phyloP scores from a whole-genome alignment of 1,140 invertebrate species.

The Trachymyrmex septentrionalis region DNA sequence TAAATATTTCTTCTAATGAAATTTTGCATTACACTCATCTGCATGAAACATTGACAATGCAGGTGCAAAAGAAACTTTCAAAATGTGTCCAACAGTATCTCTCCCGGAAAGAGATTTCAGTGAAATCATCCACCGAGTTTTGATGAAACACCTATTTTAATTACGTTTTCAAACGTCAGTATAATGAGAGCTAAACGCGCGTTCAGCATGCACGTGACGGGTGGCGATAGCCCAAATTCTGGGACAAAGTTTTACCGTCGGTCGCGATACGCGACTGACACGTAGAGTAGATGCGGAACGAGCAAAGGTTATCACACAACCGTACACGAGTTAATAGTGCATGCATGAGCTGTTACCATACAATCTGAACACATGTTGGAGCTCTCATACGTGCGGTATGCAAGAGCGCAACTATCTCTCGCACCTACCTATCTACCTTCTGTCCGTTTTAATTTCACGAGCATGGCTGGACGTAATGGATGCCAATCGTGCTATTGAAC shows the following conservation, averaged over 20 bases:
- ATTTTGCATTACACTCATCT: not conserved
- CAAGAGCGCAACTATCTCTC: conserved; percentile 42
- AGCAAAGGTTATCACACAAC: conserved; percentile 49
- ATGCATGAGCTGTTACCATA: conserved; percentile 28
- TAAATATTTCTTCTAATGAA: not conserved
- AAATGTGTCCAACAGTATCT: not conserved
- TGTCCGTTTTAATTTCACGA: conserved; percentile 71
- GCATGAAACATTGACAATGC: not conserved
- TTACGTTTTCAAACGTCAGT: conserved; percentile 16
- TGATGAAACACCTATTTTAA: conserved; percentile 14
- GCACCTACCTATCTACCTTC: conserved; percentile 49
- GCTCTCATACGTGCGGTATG: not conserved
- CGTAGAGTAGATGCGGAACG: conserved; percentile 2
- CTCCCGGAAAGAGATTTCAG: no score
- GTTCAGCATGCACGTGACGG: conserved; percentile 35
- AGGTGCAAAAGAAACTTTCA: no score
- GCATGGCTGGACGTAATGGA: conserved; percentile 59
- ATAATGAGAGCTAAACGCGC: conserved; percentile 35
- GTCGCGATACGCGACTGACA: conserved; percentile 28
- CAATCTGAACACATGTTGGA: conserved; percentile 46
- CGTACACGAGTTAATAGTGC: conserved; percentile 57
- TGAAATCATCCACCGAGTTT: not conserved
- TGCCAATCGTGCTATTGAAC: conserved; percentile 57
- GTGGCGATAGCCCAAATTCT: conserved; percentile 40
- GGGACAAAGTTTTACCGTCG: conserved; percentile 32